Evolutionary conservation across 2,113 vertebrate species (phyloP), one percentile per base, ranked within the genome.

Genomic region (Erinaceus europaeus): DNA sequence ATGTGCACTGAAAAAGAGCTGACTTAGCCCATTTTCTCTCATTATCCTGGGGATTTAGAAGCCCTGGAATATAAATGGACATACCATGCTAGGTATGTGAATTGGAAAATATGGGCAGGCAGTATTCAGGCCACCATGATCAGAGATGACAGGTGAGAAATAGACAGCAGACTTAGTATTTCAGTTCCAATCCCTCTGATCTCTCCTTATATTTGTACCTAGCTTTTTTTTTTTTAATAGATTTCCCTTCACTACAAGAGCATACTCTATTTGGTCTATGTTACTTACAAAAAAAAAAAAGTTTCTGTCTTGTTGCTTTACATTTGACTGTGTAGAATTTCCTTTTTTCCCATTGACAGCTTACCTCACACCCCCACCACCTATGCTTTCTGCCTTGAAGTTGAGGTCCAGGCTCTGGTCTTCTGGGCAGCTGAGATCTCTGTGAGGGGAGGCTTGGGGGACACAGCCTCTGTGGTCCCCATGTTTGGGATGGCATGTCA

Each of bases 401-500:
- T 20, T 3, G 1, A 50, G 27, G 32, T 4, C 14, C 4, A 53
- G 25, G 34, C 21, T 46, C n/a, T 17, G 10, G 8, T 6, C 40
- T 12, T 42, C 32, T 25, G 23, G 10, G 36, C 1, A 27, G 27
- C 6, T 67, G 13, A 4, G 20, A 27, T 5, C 34, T 53, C 6
- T 78, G 32, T 77, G 13, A 50, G 17, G 25, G 29, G 46, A 55
- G 75, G 11, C 17, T 8, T 25, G 25, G 42, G 10, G 36, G 2
- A 0, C 10, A 3, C 4, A n/a, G 55, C 20, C 6, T 2, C 27
- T 4, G 10, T 3, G 53, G 25, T 21, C 61, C 40, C 29, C 15
- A 87, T 75, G 79, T 91, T 93, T 61, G 85, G 62, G 73, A 85
- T 81, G 92, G 76, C 80, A 78, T 83, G 92, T 95, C 64, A 88